Evolutionary conservation across 2,113 vertebrate species (phyloP).

Genomic region (Lampris incognitus): DNA sequence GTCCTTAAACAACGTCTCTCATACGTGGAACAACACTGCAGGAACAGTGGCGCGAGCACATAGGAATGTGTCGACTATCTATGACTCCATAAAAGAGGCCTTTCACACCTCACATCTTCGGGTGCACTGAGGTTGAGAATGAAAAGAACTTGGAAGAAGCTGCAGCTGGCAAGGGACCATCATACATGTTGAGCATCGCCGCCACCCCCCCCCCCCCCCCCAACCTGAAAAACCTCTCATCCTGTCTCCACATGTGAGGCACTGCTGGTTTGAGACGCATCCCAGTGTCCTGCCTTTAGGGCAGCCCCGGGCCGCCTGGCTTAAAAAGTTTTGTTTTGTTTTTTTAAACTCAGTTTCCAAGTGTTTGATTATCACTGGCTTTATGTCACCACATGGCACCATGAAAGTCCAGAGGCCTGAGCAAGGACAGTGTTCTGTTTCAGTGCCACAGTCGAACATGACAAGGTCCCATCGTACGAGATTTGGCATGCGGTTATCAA

Average conservation of each 20-base stretch:
- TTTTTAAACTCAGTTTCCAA: constrained; percentile 34
- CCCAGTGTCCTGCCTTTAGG: constrained; percentile 25
- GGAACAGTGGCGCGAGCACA: too few species aligned
- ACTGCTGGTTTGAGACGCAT: constrained; percentile 29
- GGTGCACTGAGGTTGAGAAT: too few species aligned
- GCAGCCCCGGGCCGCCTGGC: constrained; percentile 28
- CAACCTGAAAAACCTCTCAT: not conserved
- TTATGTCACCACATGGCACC: constrained; percentile 16
- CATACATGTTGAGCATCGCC: not conserved
- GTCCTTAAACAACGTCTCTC: too few species aligned
- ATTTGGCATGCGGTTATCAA: not conserved
- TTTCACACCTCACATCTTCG: too few species aligned
- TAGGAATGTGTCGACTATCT: too few species aligned
- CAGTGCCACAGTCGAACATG: not conserved
- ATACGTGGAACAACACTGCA: too few species aligned
- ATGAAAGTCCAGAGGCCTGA: constrained; percentile 21
- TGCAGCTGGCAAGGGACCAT: too few species aligned
- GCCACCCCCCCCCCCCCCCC: constrained; percentile 12
- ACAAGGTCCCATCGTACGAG: not conserved
- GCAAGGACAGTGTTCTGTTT: not conserved
- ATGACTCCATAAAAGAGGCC: too few species aligned
- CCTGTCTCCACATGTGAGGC: not conserved
- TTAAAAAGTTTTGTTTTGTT: constrained; percentile 38
- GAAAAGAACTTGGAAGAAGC: too few species aligned
- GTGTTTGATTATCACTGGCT: constrained; percentile 38